Base-by-base conservation (phyloP, 2,113 vertebrate genomes). In the Seriola aureovittata region DNA sequence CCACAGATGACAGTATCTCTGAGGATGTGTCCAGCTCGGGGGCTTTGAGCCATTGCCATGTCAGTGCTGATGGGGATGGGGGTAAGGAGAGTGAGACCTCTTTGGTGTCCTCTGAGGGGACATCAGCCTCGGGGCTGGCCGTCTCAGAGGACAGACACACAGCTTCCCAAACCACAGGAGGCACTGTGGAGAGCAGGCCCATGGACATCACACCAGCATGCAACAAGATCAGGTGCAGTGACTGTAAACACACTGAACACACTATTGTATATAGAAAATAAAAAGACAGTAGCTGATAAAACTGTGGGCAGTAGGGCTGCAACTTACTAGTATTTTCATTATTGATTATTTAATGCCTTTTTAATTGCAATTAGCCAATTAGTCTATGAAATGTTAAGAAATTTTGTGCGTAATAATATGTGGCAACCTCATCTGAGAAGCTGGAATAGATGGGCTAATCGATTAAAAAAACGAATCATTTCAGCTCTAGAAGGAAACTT, bases 1-100 rank as follows among this genome's bases (percentile, higher is more conserved):
- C 86, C 79, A 93, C 96, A 93, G 95, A 95, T 84, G 95, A 95
- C 94, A 96, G 96, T 90, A 89, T 95, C 76, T 95, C 95, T 91
- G 96, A 96, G 94, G 96, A 96, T 50, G 95, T 95, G 90, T 94
- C 82, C 82, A 94, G 86, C 93, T 95, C 92, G 17, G 4, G 90
- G 91, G 93, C 92, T 82, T 80, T 94, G 91, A 94, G 91, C 85
- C 93, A 90, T 48, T 83, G 92, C 88, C 92, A 90, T 77, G 93
- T 66, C 67, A 91, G 94, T 66, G 90, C 85, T 38, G 92, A 94
- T 23, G 85, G 88, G 46, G 89, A 93, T 81, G 87, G 81, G 40
- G 90, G 88, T n/a, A 93, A 88, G 82, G 92, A 94, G 91, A 91
- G 68, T n/a, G 95, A 95, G 92, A 84, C 82, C 38, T 94, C 92